A percentile compares a stretch with the other conserved stretches of the same genome.
Conservation (phyloP, 2,113 vertebrate genomes). For the Lasiurus cinereus region DNA sequence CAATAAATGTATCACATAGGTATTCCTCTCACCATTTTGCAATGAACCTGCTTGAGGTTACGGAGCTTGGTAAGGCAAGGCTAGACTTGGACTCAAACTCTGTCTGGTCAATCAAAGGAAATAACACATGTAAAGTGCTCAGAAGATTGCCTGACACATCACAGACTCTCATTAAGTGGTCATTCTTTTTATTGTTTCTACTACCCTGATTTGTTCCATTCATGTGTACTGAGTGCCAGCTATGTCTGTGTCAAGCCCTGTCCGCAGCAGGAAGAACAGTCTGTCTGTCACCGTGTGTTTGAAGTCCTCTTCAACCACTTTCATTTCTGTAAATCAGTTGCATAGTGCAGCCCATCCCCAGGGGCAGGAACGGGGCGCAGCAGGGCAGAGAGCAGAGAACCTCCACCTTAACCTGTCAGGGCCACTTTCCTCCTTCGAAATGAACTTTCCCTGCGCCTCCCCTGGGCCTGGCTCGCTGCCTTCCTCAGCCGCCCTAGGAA, state of each 20-base stretch:
- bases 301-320: neutral
- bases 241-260: neutral
- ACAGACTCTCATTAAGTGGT: neutral
- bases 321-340: neutral
- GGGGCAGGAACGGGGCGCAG: neutral
- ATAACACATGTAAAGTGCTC: neutral
- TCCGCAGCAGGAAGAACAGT: neutral
- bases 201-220: neutral
- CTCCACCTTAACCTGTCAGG: fast-evolving
- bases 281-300: neutral
- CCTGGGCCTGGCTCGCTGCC: neutral
- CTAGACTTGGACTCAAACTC: neutral
- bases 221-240: neutral
- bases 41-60: too few relatives aligned
- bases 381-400: too few relatives aligned
- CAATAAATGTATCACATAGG: neutral
- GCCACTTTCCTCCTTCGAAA: neutral
- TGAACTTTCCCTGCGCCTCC: neutral
- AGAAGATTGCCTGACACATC: neutral
- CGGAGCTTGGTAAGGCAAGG: neutral
- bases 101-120: neutral
- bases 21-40: neutral
- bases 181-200: neutral
- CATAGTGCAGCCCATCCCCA: neutral
- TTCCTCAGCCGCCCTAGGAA: neutral